Conservation (phyloP, 2,113 vertebrate genomes). For the Puma concolor region DNA sequence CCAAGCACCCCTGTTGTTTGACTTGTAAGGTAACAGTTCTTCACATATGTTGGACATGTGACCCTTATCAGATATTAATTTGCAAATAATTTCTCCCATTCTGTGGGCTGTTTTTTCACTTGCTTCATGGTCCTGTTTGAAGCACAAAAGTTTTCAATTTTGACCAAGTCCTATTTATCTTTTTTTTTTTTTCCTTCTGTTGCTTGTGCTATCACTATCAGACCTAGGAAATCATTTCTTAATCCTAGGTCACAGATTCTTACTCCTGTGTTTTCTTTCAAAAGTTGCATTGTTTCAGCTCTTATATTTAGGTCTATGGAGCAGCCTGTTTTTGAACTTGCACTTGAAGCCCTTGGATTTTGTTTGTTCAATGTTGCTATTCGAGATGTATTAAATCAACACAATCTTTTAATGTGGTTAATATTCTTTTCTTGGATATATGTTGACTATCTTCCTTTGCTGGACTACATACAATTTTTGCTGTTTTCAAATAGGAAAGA, state of each 20-base stretch:
- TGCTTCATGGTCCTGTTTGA: neutral
- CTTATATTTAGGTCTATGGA: neutral
- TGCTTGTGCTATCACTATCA: neutral
- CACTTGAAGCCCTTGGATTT: neutral
- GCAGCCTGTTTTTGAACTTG: neutral
- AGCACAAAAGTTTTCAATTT: constrained; percentile 2
- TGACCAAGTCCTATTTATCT: neutral
- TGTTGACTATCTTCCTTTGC: neutral
- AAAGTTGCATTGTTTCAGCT: neutral
- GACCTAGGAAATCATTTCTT: neutral
- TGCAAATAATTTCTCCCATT: neutral
- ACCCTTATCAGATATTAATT: neutral
- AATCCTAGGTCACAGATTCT: neutral
- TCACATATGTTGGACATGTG: neutral
- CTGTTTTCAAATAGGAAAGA: constrained; percentile 39
- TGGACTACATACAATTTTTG: neutral
- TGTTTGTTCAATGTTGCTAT: constrained; percentile 20
- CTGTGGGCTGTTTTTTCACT: neutral
- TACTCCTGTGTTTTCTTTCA: constrained; percentile 28
- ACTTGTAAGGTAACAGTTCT: neutral
- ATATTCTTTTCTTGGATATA: constrained; percentile 14
- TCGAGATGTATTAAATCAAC: constrained; percentile 27
- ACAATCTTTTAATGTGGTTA: neutral
- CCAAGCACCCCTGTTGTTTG: too few relatives aligned
- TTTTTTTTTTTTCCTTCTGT: neutral